A percentile compares a stretch with the other conserved stretches of the same genome.
These are phyloP conservation scores for Tamias sibiricus DNA, from an alignment of 2,113 vertebrate genomes.

Conservation along the genomic window DNA sequence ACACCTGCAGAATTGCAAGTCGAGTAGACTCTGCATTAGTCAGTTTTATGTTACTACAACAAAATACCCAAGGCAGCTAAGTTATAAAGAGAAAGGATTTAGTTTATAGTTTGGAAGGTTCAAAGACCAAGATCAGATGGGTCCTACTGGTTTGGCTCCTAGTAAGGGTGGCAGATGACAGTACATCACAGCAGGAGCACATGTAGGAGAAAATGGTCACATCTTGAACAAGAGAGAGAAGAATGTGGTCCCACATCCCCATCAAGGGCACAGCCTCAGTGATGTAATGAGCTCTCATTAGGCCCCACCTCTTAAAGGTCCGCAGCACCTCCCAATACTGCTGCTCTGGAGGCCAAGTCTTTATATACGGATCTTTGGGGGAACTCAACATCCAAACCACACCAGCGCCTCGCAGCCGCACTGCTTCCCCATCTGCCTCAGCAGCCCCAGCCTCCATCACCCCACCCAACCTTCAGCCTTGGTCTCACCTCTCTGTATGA, in stretches of 20 bases:
- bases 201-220: background rate
- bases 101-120: background rate
- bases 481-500: background rate
- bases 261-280: background rate
- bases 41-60: background rate
- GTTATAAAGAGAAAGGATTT: background rate
- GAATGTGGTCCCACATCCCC: accelerated
- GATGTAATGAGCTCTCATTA: too few species aligned
- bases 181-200: background rate
- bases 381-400: background rate
- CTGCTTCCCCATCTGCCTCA: background rate
- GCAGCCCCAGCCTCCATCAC: background rate
- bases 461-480: background rate
- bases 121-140: too few species aligned
- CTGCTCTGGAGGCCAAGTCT: background rate
- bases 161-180: background rate
- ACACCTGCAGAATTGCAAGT: accelerated
- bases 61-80: background rate
- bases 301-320: background rate
- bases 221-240: background rate
- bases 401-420: accelerated
- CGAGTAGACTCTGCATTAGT: too few species aligned
- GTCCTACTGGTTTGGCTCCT: background rate
- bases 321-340: background rate
- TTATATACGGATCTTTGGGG: background rate